Conservation (phyloP, 2,797 vertebrate species). For the Cyprinella venusta region DNA sequence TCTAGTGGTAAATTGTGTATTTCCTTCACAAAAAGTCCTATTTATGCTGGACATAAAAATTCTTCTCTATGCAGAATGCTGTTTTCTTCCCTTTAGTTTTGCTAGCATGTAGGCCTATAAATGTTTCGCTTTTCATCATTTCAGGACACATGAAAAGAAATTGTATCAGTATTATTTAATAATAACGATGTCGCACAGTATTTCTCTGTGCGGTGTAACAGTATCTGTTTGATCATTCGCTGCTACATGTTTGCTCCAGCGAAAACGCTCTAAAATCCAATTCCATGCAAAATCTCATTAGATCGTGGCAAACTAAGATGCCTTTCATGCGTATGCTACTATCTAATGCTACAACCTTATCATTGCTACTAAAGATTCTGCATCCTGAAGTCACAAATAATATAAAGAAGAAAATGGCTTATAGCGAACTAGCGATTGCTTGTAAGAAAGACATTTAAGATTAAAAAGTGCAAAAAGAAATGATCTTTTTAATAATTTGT, state of each 20-base stretch:
- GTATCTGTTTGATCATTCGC: conserved; percentile 46
- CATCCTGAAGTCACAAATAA: conserved; percentile 61
- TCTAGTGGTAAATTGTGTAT: not conserved
- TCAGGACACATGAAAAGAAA: not conserved
- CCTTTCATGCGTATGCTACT: conserved; percentile 75
- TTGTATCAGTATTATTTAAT: conserved; percentile 2
- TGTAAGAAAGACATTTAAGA: conserved; percentile 59
- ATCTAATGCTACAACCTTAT: conserved; percentile 78
- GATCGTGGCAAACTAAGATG: conserved; percentile 66
- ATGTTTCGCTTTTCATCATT: conserved; percentile 6
- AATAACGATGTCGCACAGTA: conserved; percentile 49
- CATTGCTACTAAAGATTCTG: conserved; percentile 68
- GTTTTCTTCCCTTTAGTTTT: conserved; percentile 16
- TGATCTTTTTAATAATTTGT: conserved; percentile 11
- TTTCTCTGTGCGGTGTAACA: conserved; percentile 52
- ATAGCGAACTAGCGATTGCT: conserved; percentile 65
- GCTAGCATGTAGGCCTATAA: conserved; percentile 6
- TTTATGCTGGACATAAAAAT: conserved; percentile 22
- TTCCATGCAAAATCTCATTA: conserved; percentile 72
- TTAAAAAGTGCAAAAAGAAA: conserved; percentile 69
- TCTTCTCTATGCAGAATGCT: conserved; percentile 8
- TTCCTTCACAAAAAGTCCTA: not conserved
- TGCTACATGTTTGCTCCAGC: conserved; percentile 64
- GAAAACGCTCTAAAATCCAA: conserved; percentile 50
- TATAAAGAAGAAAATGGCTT: conserved; percentile 63